Conservation (phyloP, 2,888 invertebrate species). For the Atherix ibis region DNA sequence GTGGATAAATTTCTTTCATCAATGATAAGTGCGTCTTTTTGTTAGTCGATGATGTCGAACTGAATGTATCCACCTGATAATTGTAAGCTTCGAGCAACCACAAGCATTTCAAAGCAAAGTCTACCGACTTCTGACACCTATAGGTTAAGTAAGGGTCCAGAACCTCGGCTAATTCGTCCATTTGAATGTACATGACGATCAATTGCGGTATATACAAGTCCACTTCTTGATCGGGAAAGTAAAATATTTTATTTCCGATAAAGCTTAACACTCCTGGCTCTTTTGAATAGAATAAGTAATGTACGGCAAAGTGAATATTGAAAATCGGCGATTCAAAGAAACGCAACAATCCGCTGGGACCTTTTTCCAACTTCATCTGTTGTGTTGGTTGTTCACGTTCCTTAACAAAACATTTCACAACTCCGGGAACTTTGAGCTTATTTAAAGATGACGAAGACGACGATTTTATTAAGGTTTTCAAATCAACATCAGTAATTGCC, state of each 20-base stretch:
- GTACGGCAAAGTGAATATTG: conserved; percentile 96
- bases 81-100: conserved; percentile 90
- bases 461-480: conserved; percentile 20
- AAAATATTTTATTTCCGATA: conserved; percentile 94
- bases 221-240: conserved; percentile 79
- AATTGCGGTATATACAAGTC: conserved; percentile 97
- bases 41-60: conserved; percentile 14
- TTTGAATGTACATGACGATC: conserved; percentile 96
- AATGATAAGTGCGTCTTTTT: conserved; percentile 29
- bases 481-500: conserved; percentile 9
- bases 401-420: conserved; percentile 30
- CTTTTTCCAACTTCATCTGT: conserved; percentile 23
- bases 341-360: conserved; percentile 35
- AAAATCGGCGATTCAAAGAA: conserved; percentile 95
- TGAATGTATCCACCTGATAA: conserved; percentile 26
- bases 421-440: conserved; percentile 28
- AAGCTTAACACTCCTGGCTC: conserved; percentile 96
- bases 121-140: conserved; percentile 83
- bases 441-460: conserved; percentile 19
- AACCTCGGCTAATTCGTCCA: conserved; percentile 92
- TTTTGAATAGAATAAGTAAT: conserved; percentile 94
- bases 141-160: conserved; percentile 66
- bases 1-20: conserved; percentile 31
- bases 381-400: conserved; percentile 16
- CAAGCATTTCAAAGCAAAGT: conserved; percentile 89